phyloP scores from a whole-genome alignment of 2,888 invertebrate species.

The Callosobruchus maculatus region DNA sequence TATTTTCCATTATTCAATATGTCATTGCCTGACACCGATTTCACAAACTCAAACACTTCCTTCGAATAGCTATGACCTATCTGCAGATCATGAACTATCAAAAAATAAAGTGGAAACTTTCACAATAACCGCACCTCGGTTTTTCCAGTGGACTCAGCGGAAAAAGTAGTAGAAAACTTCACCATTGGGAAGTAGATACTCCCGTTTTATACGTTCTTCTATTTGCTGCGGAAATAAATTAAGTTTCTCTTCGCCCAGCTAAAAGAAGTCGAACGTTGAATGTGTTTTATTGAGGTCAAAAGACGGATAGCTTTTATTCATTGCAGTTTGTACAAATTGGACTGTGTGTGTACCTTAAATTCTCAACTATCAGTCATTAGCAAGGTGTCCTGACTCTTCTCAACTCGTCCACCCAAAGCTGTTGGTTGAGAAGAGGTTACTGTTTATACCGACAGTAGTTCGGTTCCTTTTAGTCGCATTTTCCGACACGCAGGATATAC shows the following conservation, averaged over 20 bases:
- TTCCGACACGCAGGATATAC: no score
- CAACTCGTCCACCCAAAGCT: no score
- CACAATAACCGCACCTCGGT: not conserved
- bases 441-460: no score
- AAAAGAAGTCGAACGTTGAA: not conserved
- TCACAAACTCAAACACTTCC: not conserved
- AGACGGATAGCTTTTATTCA: not conserved
- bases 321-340: not conserved
- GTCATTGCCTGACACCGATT: no score
- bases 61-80: not conserved
- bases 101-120: not conserved
- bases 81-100: not conserved
- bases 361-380: no score
- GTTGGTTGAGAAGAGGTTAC: no score
- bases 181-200: not conserved
- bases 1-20: no score
- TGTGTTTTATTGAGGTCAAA: not conserved
- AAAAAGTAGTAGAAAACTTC: not conserved
- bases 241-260: not conserved
- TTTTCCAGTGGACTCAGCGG: not conserved
- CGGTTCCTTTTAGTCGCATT: no score
- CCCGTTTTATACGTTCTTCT: not conserved
- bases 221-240: not conserved
- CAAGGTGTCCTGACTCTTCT: no score
- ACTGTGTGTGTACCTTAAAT: no score